Percentiles rank a stretch among this genome's conserved stretches.
These are phyloP conservation scores for Drosophila truncata DNA, from an alignment of 1,140 invertebrate genomes.

Conservation along the genomic window DNA sequence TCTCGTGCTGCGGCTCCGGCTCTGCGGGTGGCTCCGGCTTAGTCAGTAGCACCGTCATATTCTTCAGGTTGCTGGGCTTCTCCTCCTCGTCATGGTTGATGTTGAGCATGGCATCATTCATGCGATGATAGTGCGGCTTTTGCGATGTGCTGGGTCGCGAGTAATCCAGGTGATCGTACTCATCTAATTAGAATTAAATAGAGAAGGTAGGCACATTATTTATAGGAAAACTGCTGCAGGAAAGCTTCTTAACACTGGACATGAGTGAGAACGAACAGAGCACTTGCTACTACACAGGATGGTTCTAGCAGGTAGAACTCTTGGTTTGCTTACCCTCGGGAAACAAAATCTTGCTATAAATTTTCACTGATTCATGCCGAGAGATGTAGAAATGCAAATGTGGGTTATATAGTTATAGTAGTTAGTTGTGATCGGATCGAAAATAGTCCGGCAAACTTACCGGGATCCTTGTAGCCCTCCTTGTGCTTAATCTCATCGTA, in stretches of 20 bases:
- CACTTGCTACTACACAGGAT: conserved; percentile 33
- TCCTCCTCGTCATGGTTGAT: conserved; percentile 81
- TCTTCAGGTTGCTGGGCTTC: conserved; percentile 81
- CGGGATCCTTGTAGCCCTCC: conserved; percentile 87
- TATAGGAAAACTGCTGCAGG: neutral
- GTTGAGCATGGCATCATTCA: conserved; percentile 81
- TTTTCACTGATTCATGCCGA: conserved; percentile 72
- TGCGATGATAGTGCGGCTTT: conserved; percentile 93
- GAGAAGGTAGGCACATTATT: conserved; percentile 1
- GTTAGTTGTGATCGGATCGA: conserved; percentile 21
- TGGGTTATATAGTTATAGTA: conserved; percentile 39
- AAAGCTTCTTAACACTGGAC: conserved; percentile 20
- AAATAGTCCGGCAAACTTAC: conserved; percentile 65
- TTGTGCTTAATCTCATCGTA: conserved; percentile 97
- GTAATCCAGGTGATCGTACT: conserved; percentile 95
- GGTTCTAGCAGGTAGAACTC: conserved; percentile 4
- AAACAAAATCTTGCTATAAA: conserved; percentile 82
- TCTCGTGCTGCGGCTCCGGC: conserved; percentile 70
- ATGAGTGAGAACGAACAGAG: conserved; percentile 25
- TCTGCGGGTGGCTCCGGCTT: conserved; percentile 54
- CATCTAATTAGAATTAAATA: conserved; percentile 75
- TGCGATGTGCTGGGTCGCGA: conserved; percentile 91
- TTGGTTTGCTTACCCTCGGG: conserved; percentile 79
- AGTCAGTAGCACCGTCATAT: conserved; percentile 73
- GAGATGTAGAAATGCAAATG: conserved; percentile 52